Conservation (phyloP, 2,888 invertebrate genomes). For the Pseudoips prasinana region DNA sequence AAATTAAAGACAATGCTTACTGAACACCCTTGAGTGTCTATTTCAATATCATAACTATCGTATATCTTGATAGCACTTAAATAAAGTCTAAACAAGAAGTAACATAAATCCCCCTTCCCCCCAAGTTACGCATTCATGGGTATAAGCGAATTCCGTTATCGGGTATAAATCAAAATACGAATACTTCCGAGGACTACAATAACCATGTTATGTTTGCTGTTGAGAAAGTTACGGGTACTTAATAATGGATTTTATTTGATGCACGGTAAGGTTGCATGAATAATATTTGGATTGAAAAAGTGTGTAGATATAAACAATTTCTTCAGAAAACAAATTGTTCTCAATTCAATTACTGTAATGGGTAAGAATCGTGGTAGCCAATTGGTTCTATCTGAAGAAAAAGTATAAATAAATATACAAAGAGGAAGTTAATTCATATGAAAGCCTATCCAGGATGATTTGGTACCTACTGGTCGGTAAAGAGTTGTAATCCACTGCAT, state of each 20-base stretch:
- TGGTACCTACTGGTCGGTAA: too few relatives aligned
- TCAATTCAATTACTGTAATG: conserved; percentile 59
- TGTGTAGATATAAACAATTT: conserved; percentile 53
- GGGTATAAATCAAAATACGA: conserved; percentile 42
- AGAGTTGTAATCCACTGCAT: too few relatives aligned
- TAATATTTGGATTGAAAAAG: conserved; percentile 2
- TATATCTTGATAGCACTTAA: conserved; percentile 19
- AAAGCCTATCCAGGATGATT: too few relatives aligned
- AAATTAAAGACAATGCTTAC: too few relatives aligned
- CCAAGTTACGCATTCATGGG: conserved; percentile 32
- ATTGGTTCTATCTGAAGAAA: conserved; percentile 4
- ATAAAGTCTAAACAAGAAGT: conserved; percentile 25
- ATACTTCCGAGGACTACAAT: conserved; percentile 29
- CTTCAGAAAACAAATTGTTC: conserved; percentile 56
- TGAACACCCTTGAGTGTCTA: too few relatives aligned
- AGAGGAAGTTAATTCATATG: too few relatives aligned
- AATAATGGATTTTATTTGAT: conserved; percentile 15
- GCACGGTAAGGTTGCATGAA: conserved; percentile 9
- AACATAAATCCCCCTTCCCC: conserved; percentile 32
- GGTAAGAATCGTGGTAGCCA: conserved; percentile 29
- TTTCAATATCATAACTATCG: not conserved
- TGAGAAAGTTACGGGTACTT: conserved; percentile 5
- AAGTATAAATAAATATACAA: too few relatives aligned
- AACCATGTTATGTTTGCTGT: conserved; percentile 10
- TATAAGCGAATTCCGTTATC: conserved; percentile 38